Percentiles rank a stretch among this genome's conserved stretches.
Conservation (phyloP, 1,140 invertebrate species). For the Heliconius eleuchia region DNA sequence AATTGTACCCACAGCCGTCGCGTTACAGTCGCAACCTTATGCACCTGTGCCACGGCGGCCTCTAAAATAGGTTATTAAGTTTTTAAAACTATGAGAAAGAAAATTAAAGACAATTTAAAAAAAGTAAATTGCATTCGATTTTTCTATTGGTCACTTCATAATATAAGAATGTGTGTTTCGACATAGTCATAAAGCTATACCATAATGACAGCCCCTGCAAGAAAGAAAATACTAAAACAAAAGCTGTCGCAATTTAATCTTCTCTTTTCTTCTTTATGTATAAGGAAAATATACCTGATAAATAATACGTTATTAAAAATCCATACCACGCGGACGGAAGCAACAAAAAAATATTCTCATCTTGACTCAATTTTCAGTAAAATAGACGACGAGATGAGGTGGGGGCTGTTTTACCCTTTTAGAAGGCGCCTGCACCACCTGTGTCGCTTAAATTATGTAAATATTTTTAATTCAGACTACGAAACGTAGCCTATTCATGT, state of each 20-base stretch:
- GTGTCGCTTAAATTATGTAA: constrained; percentile 69
- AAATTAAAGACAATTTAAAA: no score
- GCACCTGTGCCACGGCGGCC: no score
- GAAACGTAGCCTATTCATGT: constrained; percentile 37
- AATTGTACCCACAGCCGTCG: no score
- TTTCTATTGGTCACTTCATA: no score
- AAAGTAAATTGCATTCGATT: no score
- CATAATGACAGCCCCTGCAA: background rate
- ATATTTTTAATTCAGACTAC: constrained; percentile 66
- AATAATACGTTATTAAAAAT: constrained; percentile 7
- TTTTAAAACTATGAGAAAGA: no score
- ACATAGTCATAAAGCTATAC: no score
- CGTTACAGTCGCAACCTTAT: no score
- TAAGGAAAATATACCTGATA: background rate
- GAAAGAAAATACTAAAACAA: background rate
- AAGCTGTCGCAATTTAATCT: background rate
- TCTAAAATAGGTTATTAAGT: no score
- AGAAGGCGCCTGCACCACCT: constrained; percentile 53
- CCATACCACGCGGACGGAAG: constrained; percentile 10
- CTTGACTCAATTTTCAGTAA: constrained; percentile 35
- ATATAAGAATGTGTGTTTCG: no score
- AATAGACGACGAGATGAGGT: constrained; percentile 42
- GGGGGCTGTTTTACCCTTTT: constrained; percentile 61
- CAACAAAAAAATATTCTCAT: constrained; percentile 32
- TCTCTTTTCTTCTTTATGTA: background rate